Conservation (phyloP, 2,797 vertebrate genomes). For the Myotis myotis region DNA sequence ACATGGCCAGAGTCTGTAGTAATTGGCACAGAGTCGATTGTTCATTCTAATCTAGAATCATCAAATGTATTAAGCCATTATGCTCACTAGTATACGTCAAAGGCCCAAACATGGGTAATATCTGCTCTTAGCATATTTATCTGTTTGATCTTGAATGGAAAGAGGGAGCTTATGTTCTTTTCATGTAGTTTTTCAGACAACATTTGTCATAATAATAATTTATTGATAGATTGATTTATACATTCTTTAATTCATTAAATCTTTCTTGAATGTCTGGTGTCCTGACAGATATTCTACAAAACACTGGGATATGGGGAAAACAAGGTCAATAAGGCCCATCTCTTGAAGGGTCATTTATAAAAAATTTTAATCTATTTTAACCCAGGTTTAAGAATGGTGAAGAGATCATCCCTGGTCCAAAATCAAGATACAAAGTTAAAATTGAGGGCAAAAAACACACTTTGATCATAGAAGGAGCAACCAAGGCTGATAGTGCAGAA, state of each 20-base stretch:
- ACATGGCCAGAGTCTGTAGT: background rate
- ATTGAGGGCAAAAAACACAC: conserved; percentile 94
- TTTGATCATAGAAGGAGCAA: conserved; percentile 94
- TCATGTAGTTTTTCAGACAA: background rate
- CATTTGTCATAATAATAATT: background rate
- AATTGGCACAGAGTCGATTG: background rate
- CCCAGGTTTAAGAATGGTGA: conserved; percentile 97
- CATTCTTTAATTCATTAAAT: conserved; percentile 5
- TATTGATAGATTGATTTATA: background rate
- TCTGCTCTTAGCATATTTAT: background rate
- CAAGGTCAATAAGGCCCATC: background rate
- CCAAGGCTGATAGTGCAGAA: conserved; percentile 92
- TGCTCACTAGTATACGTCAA: background rate
- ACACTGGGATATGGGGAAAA: background rate
- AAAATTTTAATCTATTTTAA: background rate
- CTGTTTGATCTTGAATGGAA: background rate
- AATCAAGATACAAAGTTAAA: conserved; percentile 93
- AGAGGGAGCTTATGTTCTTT: background rate
- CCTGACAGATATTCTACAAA: background rate
- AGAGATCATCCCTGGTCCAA: conserved; percentile 93
- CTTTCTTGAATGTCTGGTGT: background rate
- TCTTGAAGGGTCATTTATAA: background rate
- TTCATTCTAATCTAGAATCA: background rate
- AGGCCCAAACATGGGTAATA: background rate
- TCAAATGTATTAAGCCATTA: background rate